phyloP scores from a whole-genome alignment of 2,888 invertebrate species.

The Physocephala rufipes region DNA sequence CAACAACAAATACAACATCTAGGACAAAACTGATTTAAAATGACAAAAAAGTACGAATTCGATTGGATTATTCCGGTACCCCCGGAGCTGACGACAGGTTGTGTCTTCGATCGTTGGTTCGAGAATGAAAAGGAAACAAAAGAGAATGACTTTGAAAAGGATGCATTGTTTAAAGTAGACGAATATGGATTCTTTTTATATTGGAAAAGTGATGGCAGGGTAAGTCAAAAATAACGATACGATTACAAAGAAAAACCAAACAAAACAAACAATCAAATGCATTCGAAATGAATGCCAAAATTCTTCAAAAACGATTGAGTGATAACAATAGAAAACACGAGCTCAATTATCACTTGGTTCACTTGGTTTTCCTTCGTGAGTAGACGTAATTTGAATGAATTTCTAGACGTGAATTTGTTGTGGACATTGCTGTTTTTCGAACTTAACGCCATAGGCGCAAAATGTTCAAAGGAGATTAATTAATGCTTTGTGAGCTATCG shows the following conservation, averaged over 20 bases:
- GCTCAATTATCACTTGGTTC: too few relatives aligned
- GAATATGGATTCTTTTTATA: conserved; percentile 98
- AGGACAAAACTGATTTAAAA: too few relatives aligned
- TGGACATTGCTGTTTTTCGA: too few relatives aligned
- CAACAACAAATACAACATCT: conserved; percentile 7
- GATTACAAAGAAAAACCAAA: neutral
- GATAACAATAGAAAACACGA: too few relatives aligned
- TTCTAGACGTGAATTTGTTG: too few relatives aligned
- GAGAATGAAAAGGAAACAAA: conserved; percentile 89
- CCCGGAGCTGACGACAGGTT: conserved; percentile 80
- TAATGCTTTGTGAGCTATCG: too few relatives aligned
- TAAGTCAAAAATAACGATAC: conserved; percentile 64
- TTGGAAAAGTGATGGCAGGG: conserved; percentile 97
- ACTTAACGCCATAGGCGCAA: too few relatives aligned
- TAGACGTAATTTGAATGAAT: too few relatives aligned
- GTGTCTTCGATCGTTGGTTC: conserved; percentile 96
- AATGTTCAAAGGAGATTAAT: too few relatives aligned
- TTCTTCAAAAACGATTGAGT: too few relatives aligned
- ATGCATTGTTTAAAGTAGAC: conserved; percentile 92
- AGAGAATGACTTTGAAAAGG: conserved; percentile 82
- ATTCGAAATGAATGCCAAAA: too few relatives aligned
- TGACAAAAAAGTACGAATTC: conserved; percentile 99
- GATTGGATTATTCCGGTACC: conserved; percentile 98
- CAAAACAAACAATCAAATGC: conserved; percentile 13
- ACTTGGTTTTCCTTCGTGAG: too few relatives aligned